A percentile compares a stretch with the other conserved stretches of the same genome.
phyloP scores from a whole-genome alignment of 2,113 vertebrate genomes.

The Rhinoptilus africanus region DNA sequence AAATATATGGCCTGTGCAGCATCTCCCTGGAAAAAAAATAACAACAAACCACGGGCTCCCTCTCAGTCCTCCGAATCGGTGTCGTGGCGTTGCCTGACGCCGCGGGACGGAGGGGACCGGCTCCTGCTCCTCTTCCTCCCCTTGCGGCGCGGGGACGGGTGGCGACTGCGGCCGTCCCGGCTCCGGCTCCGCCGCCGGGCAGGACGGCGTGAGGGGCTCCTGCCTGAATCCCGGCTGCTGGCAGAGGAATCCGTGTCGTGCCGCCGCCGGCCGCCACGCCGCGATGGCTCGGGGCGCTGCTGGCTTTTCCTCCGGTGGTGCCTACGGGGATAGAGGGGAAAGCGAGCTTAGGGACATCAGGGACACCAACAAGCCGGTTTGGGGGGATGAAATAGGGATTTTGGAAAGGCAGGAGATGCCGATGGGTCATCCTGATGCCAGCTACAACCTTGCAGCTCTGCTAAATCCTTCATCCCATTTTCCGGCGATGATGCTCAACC shows the following conservation, averaged over 20 bases:
- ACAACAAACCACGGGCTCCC: not conserved
- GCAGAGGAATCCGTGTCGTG: constrained; percentile 60
- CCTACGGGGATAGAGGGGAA: constrained; percentile 21
- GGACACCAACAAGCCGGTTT: accelerated
- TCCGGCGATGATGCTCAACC: not conserved
- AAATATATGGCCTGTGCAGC: not conserved
- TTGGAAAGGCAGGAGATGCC: not conserved
- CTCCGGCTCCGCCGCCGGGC: not conserved
- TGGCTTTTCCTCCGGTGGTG: constrained; percentile 45
- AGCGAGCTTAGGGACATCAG: accelerated
- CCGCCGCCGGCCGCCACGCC: not conserved
- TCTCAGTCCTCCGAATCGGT: constrained; percentile 59
- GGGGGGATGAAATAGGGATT: not conserved
- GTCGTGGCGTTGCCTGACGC: constrained; percentile 75
- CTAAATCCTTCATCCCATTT: accelerated
- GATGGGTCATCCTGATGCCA: accelerated
- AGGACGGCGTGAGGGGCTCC: constrained; percentile 56
- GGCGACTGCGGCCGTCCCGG: not conserved
- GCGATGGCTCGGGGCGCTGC: not conserved
- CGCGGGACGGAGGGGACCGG: constrained; percentile 39
- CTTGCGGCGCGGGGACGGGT: constrained; percentile 9
- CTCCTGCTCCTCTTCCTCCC: constrained; percentile 33
- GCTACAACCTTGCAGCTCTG: accelerated
- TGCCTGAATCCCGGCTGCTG: not conserved
- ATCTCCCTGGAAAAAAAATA: not conserved